Evolutionary conservation across 1,140 invertebrate genomes (phyloP), one percentile per base, ranked within the genome.

Genomic region (Amphibalanus amphitrite): DNA sequence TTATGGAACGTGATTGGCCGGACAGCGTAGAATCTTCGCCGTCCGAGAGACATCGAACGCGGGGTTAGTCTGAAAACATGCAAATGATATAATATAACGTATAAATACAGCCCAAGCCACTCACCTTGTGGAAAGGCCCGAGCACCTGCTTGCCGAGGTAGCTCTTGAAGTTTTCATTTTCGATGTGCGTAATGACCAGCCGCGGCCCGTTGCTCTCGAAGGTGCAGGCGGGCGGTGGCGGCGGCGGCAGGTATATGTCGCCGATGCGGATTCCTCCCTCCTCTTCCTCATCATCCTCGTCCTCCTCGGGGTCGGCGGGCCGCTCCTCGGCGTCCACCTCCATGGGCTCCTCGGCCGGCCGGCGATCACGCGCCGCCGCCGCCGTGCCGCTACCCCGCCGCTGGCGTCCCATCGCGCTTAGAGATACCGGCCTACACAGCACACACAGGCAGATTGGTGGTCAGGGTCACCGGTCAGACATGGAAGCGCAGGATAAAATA

Each of bases 131-230:
- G 75, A 85, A 85, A 25, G 83, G 83, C 67, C 84, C 84, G 29
- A 67, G n/a, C 67, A 84, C 81, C 78, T 90, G 85, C 69, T 84
- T 84, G 0, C 91, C 92, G 72, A 90, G 93, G 79, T 98, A 99
- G 78, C 95, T 98, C 83, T 99, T 99, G 79, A 99, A 99, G 81
- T 98, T 96, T 38, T 87, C 83, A 81, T 96, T 97, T 0, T 88
- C 86, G 76, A 99, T 98, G 74, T 94, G 86, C 0, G 88, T 89
- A 33, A 99, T 98, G 67, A 99, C 89, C 29, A 99, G 81, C 23
- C 96, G 83, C 13, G 90, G 87, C 0, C 87, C 90, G n/a, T 81
- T 83, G 70, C 75, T 72, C 74, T 89, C 87, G 75, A 86, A 84
- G 29, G 87, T 86, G 59, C 84, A 83, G n/a, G 86, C 83, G 13